Conservation (phyloP, 2,797 vertebrate genomes). For the Oceanodroma leucorhoa region DNA sequence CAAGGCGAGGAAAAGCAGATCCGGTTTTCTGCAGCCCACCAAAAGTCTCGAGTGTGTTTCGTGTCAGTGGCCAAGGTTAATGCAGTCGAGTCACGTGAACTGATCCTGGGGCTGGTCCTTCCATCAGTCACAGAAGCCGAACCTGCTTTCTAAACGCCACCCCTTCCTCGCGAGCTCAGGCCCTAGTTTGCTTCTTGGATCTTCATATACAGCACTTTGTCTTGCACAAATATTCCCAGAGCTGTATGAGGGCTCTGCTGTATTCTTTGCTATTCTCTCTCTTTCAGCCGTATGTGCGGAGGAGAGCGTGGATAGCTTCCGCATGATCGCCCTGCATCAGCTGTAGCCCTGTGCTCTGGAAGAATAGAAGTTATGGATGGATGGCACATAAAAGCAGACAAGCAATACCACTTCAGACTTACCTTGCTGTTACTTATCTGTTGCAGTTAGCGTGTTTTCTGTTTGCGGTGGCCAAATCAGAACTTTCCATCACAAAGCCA, state of each 20-base stretch:
- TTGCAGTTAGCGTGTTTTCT: not conserved
- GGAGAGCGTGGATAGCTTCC: not conserved
- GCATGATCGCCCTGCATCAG: not conserved
- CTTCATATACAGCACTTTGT: not conserved
- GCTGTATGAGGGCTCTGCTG: not conserved
- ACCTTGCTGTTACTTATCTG: not conserved
- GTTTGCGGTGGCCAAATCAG: not conserved
- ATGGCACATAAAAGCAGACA: not conserved
- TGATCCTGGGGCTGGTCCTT: not conserved
- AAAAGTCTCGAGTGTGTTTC: not conserved
- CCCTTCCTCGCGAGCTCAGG: rapidly evolving
- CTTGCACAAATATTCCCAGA: not conserved
- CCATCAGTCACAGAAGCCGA: not conserved
- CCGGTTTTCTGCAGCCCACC: not conserved
- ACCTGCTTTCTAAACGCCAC: not conserved
- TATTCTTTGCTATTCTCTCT: not conserved
- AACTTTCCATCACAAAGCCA: not conserved
- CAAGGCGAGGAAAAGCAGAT: not conserved
- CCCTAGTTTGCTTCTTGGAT: not conserved
- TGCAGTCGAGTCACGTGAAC: not conserved
- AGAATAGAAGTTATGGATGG: not conserved
- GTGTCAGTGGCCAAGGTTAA: not conserved
- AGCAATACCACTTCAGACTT: not conserved
- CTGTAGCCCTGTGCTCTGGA: not conserved
- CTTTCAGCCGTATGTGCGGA: not conserved